Evolutionary conservation across 35 echinoderm and acorn worm species (phyloP).

Genomic region (Antedon bifida): DNA sequence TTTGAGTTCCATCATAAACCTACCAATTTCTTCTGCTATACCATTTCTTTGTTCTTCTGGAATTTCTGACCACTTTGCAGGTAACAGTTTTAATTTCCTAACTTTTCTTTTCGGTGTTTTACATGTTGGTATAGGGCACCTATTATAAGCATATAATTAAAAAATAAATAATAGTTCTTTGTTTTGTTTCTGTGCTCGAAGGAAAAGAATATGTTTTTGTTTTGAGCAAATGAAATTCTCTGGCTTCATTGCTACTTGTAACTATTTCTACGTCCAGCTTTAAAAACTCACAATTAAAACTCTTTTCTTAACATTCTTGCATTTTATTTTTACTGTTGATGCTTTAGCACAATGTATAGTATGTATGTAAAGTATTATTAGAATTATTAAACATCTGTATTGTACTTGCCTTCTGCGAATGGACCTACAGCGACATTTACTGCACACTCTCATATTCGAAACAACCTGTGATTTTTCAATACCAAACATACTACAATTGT

Average conservation of each 20-base stretch:
- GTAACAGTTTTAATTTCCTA: constrained; percentile 69
- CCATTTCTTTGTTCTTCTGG: constrained; percentile 52
- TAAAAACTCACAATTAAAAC: no score
- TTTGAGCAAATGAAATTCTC: no score
- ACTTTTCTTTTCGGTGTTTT: constrained; percentile 76
- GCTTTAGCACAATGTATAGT: no score
- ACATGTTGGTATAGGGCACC: constrained; percentile 83
- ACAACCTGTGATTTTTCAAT: constrained; percentile 52
- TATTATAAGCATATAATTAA: constrained; percentile 8
- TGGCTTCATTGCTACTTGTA: no score
- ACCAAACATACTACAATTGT: constrained; percentile 82
- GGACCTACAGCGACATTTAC: constrained; percentile 78
- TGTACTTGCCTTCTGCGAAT: constrained; percentile 73
- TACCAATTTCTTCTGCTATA: constrained; percentile 88
- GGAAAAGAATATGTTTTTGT: no score
- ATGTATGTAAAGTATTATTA: no score
- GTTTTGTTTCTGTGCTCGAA: no score
- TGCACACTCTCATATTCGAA: constrained; percentile 86
- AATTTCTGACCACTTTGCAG: constrained; percentile 86
- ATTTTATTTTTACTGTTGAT: no score
- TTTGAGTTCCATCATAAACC: neutral
- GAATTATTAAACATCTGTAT: no score
- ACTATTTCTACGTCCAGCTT: no score
- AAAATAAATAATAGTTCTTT: no score
- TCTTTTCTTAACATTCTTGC: no score